Conservation (phyloP, 2,888 invertebrate species). For the Oscheius sp. region DNA sequence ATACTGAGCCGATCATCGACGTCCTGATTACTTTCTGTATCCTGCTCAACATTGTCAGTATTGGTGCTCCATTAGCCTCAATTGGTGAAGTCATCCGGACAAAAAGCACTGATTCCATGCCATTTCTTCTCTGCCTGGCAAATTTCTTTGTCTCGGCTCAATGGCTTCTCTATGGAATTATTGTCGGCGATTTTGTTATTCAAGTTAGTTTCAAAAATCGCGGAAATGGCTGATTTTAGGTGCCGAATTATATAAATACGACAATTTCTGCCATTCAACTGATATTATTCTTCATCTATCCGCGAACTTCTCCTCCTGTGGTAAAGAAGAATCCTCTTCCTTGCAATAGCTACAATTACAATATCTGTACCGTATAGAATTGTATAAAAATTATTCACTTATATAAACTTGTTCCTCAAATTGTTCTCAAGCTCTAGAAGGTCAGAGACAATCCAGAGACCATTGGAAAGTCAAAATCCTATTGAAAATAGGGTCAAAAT, state of each 20-base stretch:
- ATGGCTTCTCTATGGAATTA: constrained; percentile 86
- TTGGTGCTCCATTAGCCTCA: constrained; percentile 64
- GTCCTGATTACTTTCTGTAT: constrained; percentile 65
- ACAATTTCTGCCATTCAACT: constrained; percentile 83
- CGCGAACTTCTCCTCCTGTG: constrained; percentile 68
- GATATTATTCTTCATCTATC: constrained; percentile 84
- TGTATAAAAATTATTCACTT: no score
- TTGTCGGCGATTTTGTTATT: constrained; percentile 83
- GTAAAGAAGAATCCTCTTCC: constrained; percentile 25
- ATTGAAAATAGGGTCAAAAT: no score
- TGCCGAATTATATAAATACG: constrained; percentile 85
- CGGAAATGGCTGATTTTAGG: constrained; percentile 76
- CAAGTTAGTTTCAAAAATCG: constrained; percentile 77
- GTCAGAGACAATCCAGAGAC: no score
- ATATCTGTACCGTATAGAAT: no score
- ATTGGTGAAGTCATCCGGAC: constrained; percentile 79
- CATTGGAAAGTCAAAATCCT: no score
- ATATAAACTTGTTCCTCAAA: no score
- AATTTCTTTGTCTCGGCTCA: constrained; percentile 84
- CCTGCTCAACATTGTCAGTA: constrained; percentile 66
- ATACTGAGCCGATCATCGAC: neutral
- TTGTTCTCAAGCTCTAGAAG: no score
- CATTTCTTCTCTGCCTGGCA: constrained; percentile 87
- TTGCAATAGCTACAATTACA: no score
- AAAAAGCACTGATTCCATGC: constrained; percentile 86